A percentile compares a stretch with the other conserved stretches of the same genome.
Evolutionary conservation across 92 coral and sea anemone species (phyloP).

Genomic region (Bergia sp.): DNA sequence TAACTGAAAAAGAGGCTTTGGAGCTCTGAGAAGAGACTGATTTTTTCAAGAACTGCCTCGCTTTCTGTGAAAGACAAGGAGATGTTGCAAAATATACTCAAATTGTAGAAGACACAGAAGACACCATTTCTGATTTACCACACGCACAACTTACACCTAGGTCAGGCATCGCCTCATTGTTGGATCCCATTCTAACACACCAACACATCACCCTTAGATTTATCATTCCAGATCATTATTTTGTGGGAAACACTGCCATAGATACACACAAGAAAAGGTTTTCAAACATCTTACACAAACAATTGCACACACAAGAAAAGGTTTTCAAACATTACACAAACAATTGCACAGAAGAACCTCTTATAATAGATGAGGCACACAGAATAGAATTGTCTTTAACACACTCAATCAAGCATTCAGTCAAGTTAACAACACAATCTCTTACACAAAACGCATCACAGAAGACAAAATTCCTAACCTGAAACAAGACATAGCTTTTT

Average conservation of each 20-base stretch:
- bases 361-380: conserved; percentile 19
- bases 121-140: conserved; percentile 16
- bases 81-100: conserved; percentile 8
- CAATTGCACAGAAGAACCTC: not conserved
- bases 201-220: not conserved
- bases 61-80: conserved; percentile 16
- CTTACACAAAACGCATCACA: not conserved
- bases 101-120: conserved; percentile 17
- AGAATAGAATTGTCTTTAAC: conserved; percentile 2
- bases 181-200: conserved; percentile 11
- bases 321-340: conserved; percentile 1
- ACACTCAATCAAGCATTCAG: conserved; percentile 15
- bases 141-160: conserved; percentile 10
- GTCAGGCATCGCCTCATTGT: conserved; percentile 18
- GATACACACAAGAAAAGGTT: conserved; percentile 6
- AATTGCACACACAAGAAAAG: conserved; percentile 7
- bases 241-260: conserved; percentile 10
- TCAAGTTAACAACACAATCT: conserved; percentile 12
- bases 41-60: conserved; percentile 13
- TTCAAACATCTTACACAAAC: not conserved
- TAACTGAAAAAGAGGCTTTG: conserved; percentile 5
- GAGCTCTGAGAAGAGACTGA: conserved; percentile 14
- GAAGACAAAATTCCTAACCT: not conserved
- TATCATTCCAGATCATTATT: conserved; percentile 5
- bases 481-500: conserved; percentile 21